Evolutionary conservation across 2,113 vertebrate species (phyloP).

Genomic region (Ariopsis seemanni): DNA sequence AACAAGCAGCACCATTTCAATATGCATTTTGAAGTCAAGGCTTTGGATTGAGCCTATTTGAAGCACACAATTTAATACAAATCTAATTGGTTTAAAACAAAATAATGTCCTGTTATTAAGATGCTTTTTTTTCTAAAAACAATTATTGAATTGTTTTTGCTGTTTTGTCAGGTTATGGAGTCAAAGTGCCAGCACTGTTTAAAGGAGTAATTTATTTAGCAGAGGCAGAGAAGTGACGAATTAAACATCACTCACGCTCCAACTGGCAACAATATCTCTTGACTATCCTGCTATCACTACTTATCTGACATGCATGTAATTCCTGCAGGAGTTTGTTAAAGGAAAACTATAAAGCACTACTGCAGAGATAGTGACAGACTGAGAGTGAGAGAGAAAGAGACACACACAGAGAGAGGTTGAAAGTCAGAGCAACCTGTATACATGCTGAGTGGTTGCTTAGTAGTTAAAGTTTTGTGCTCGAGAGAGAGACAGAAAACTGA

Average conservation of each 20-base stretch:
- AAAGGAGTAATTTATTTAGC: not conserved
- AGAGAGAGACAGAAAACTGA: not conserved
- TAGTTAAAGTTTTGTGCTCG: not conserved
- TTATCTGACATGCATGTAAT: slow-evolving; percentile 38
- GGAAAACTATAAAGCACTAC: not conserved
- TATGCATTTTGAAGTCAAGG: not conserved
- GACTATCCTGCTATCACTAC: slow-evolving; percentile 15
- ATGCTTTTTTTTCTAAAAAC: not conserved
- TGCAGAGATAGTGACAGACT: slow-evolving; percentile 8
- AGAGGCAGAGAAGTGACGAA: slow-evolving; percentile 26
- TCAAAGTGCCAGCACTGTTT: not conserved
- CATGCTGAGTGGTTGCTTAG: not conserved
- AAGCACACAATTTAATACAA: not conserved
- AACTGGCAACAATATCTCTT: slow-evolving; percentile 30
- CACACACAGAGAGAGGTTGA: not conserved
- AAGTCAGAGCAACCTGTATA: not conserved
- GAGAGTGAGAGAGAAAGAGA: not conserved
- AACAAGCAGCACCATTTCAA: not conserved
- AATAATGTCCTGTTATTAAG: not conserved
- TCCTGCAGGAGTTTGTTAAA: slow-evolving; percentile 31
- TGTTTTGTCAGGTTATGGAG: not conserved
- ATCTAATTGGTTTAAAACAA: not conserved
- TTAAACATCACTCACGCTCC: slow-evolving; percentile 33
- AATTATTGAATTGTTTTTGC: not conserved
- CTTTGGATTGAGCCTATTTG: not conserved